Evolutionary conservation across 2,113 vertebrate genomes (phyloP).

Genomic region (Daphoenositta chrysoptera): DNA sequence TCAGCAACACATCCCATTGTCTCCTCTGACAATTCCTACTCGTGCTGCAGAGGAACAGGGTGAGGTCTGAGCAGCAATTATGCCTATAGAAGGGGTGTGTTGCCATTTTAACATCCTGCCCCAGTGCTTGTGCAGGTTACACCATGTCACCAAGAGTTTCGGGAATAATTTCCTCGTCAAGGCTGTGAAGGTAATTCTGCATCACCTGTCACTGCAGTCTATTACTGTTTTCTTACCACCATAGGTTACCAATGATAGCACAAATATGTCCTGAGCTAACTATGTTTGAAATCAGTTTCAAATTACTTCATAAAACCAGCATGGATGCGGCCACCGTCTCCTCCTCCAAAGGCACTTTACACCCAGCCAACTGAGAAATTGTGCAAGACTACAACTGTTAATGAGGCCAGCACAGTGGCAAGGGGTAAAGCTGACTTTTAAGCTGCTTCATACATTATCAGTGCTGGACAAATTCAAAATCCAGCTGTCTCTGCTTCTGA

Average conservation of each 20-base stretch:
- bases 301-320: background rate
- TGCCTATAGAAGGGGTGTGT: background rate
- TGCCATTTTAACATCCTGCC: background rate
- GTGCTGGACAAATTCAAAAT: conserved; percentile 16
- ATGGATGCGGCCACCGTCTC: background rate
- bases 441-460: conserved; percentile 22
- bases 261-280: background rate
- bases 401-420: conserved; percentile 34
- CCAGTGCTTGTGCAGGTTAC: background rate
- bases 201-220: background rate
- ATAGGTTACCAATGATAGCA: background rate
- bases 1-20: background rate
- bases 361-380: background rate
- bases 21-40: background rate
- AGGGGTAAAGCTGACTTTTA: background rate
- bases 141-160: background rate
- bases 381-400: background rate
- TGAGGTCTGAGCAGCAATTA: background rate
- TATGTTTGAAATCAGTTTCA: background rate
- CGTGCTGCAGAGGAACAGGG: rapidly evolving
- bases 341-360: background rate
- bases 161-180: background rate
- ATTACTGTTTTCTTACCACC: background rate
- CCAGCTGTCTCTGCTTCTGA: conserved; percentile 50
- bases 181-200: background rate